Evolutionary conservation across 1,140 invertebrate species (phyloP), one percentile per base, ranked within the genome.

Genomic region (Portunus trituberculatus): DNA sequence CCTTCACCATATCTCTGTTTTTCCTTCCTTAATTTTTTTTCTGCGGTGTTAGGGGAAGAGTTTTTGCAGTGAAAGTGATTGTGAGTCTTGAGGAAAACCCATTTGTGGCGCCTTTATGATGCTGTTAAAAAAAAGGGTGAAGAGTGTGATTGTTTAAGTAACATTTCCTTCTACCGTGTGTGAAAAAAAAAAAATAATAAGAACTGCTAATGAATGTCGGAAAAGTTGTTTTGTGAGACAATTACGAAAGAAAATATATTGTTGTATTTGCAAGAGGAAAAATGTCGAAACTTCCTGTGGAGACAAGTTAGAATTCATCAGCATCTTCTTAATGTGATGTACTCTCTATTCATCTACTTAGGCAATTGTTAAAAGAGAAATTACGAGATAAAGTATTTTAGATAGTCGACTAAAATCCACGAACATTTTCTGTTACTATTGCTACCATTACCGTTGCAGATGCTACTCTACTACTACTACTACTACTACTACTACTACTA

Each of bases 71-170:
- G 39, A 39, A 39, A 39, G 39, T 39, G 39, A 39, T 39, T 25
- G 20, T 25, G 67, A 76, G 67, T 20, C 67, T n/a, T 20, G 20
- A 76, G 20, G 10, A 20, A 20, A 76, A 20, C 67, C 20, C 67
- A 59, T 76, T 76, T 76, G 67, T 76, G 67, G 67, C 6, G 20
- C n/a, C n/a, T 76, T 76, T 76, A 76, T 76, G 12, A 76, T 76
- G 67, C 67, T n/a, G 20, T 12, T 52, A n/a, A n/a, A 76, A 76
- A 76, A 76, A 25, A 76, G 20, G n/a, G 20, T 20, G 67, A 76
- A n/a, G 67, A 76, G 67, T 76, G 67, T 76, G 67, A 76, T 76
- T 76, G 67, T 76, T 76, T 76, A 76, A 76, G 67, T 76, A 76
- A 76, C 67, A n/a, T 76, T 76, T 25, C 67, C 67, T 76, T 76